Conservation (phyloP, 2,888 invertebrate genomes). For the Phragmatobia fuliginosa region DNA sequence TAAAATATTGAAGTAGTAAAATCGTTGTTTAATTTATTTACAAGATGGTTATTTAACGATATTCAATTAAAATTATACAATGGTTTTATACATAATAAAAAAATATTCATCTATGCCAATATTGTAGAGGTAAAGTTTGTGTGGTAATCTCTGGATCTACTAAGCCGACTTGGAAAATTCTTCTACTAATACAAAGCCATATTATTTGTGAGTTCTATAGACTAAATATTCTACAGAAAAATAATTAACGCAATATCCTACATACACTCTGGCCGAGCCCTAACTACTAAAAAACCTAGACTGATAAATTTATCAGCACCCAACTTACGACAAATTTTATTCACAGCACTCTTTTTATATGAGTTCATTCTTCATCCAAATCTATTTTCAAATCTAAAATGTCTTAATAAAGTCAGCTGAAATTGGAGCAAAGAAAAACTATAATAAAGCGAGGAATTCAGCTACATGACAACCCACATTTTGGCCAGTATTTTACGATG, state of each 20-base stretch:
- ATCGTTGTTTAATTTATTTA: background rate
- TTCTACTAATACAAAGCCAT: no score
- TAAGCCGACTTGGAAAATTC: no score
- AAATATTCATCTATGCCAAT: background rate
- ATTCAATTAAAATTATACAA: background rate
- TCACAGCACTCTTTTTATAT: background rate
- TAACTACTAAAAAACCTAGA: no score
- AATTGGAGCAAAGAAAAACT: background rate
- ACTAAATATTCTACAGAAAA: no score
- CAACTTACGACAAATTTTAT: background rate
- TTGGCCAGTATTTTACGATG: constrained; percentile 16
- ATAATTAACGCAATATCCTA: no score
- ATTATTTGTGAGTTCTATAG: no score
- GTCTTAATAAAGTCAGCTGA: background rate
- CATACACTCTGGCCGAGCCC: no score
- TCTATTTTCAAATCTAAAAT: background rate
- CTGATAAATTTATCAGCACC: no score
- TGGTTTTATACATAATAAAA: background rate
- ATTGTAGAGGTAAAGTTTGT: no score
- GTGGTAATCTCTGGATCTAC: no score
- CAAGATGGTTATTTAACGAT: background rate
- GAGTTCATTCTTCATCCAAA: background rate
- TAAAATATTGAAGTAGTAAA: background rate
- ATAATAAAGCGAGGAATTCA: background rate
- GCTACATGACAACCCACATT: constrained; percentile 5